These are phyloP conservation scores for Thera obeliscata DNA, from an alignment of 2,888 invertebrate species.

Conservation along the genomic window DNA sequence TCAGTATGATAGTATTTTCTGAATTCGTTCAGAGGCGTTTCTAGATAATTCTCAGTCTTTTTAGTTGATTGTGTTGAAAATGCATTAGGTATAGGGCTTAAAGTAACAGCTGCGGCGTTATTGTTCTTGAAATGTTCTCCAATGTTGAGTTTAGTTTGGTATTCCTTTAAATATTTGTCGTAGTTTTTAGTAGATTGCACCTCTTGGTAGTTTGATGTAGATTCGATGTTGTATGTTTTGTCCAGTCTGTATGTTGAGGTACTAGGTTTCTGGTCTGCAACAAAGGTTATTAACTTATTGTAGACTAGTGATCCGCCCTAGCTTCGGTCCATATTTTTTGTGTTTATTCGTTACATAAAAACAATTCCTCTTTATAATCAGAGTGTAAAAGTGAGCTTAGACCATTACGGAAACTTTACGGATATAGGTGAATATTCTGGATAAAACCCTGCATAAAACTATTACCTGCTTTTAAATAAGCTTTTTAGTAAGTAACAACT, in stretches of 20 bases:
- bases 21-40: constrained; percentile 69
- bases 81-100: constrained; percentile 24
- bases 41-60: constrained; percentile 52
- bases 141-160: constrained; percentile 53
- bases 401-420: too few species aligned
- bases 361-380: too few species aligned
- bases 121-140: constrained; percentile 51
- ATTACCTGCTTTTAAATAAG: too few species aligned
- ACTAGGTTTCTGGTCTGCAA: constrained; percentile 48
- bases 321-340: too few species aligned
- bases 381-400: too few species aligned
- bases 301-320: too few species aligned
- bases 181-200: constrained; percentile 43
- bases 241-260: constrained; percentile 42
- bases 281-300: background rate
- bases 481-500: too few species aligned
- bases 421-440: too few species aligned
- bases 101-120: constrained; percentile 38
- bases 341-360: too few species aligned
- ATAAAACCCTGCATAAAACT: too few species aligned
- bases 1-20: constrained; percentile 64
- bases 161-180: constrained; percentile 62
- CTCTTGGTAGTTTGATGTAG: constrained; percentile 37
- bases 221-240: constrained; percentile 31
- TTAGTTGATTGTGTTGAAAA: constrained; percentile 11